A percentile compares a stretch with the other conserved stretches of the same genome.
Conservation (phyloP, 2,797 vertebrate genomes). For the Brachymystax lenok region DNA sequence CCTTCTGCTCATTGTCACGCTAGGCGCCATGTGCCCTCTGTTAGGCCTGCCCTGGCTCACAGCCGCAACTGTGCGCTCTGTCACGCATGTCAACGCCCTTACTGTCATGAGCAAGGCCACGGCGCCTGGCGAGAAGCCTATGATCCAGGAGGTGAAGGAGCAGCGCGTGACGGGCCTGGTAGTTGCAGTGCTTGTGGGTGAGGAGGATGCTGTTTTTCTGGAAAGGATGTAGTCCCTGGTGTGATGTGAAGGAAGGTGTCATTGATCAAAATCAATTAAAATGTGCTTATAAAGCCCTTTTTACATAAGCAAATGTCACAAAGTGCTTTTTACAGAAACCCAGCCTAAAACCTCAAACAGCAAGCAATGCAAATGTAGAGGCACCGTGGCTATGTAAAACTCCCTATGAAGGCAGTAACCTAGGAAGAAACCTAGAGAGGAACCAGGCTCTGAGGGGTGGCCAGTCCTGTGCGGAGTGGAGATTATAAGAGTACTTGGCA, state of each 20-base stretch:
- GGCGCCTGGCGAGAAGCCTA: constrained; percentile 91
- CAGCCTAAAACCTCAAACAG: too few relatives aligned
- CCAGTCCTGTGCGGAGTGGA: too few relatives aligned
- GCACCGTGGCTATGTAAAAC: too few relatives aligned
- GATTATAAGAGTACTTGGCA: too few relatives aligned
- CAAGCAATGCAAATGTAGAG: too few relatives aligned
- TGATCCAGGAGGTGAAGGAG: constrained; percentile 87
- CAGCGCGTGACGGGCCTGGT: constrained; percentile 90
- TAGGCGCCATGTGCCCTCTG: constrained; percentile 92
- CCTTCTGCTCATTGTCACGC: constrained; percentile 90
- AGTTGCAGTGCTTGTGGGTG: constrained; percentile 90
- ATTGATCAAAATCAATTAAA: background rate
- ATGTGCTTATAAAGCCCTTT: too few relatives aligned
- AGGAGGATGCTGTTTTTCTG: constrained; percentile 50
- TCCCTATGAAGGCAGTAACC: too few relatives aligned
- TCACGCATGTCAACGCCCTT: constrained; percentile 95
- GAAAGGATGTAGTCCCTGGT: background rate
- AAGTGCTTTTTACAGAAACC: too few relatives aligned
- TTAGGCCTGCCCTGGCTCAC: constrained; percentile 97
- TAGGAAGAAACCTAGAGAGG: too few relatives aligned
- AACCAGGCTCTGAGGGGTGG: too few relatives aligned
- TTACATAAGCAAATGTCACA: too few relatives aligned
- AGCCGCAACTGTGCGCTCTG: constrained; percentile 91
- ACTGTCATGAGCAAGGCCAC: constrained; percentile 98
- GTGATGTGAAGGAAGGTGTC: background rate